These are phyloP conservation scores for Cryptus viduatorius DNA, from an alignment of 2,888 invertebrate genomes.

Conservation along the genomic window DNA sequence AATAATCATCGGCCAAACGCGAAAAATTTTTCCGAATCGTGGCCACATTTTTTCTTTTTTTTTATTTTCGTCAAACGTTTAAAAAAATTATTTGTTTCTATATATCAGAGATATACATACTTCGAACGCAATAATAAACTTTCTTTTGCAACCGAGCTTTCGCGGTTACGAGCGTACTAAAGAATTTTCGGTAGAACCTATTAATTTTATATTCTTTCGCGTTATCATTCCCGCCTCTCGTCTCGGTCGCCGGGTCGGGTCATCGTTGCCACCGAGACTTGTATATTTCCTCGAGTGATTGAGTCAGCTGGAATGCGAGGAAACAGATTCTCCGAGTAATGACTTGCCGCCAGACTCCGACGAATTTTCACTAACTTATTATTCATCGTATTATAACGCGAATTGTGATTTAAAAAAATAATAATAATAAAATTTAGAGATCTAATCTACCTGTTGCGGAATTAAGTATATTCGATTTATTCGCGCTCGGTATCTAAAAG, in stretches of 20 bases:
- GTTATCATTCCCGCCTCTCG: slow-evolving; percentile 61
- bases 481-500: neutral
- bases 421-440: neutral
- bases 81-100: slow-evolving; percentile 6
- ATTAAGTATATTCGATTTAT: neutral
- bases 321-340: slow-evolving; percentile 8
- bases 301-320: slow-evolving; percentile 16
- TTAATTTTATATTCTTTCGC: slow-evolving; percentile 32
- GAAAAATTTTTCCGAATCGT: slow-evolving; percentile 78
- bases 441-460: neutral
- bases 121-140: slow-evolving; percentile 21
- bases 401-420: neutral
- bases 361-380: neutral
- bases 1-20: slow-evolving; percentile 76
- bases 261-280: slow-evolving; percentile 66
- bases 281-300: slow-evolving; percentile 48
- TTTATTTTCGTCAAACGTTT: slow-evolving; percentile 31
- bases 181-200: slow-evolving; percentile 42
- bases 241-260: slow-evolving; percentile 70
- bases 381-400: neutral
- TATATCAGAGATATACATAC: slow-evolving; percentile 13
- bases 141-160: slow-evolving; percentile 25
- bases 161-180: slow-evolving; percentile 22
- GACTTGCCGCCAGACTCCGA: neutral
- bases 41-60: slow-evolving; percentile 78